Evolutionary conservation across 2,113 vertebrate genomes (phyloP).

Genomic region (Otus sunia): DNA sequence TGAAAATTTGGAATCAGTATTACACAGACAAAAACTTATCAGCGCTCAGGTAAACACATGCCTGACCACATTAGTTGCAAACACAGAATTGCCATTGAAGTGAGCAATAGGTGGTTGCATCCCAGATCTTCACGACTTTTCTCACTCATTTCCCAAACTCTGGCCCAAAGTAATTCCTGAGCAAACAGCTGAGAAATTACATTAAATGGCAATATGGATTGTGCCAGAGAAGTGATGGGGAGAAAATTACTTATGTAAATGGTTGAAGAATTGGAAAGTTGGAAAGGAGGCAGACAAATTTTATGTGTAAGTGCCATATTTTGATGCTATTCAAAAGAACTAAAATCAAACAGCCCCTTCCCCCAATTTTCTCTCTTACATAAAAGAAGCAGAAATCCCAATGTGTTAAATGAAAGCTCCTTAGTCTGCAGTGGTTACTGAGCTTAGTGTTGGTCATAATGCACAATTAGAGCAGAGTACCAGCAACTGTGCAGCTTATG

Average conservation of each 20-base stretch:
- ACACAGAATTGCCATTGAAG: background rate
- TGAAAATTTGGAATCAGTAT: background rate
- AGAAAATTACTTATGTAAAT: background rate
- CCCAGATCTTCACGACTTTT: background rate
- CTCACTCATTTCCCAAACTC: background rate
- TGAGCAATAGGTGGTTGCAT: background rate
- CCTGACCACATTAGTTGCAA: background rate
- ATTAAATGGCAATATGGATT: background rate
- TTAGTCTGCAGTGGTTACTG: background rate
- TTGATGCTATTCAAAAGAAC: background rate
- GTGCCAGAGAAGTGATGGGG: background rate
- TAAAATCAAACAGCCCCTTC: background rate
- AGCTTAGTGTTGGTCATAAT: background rate
- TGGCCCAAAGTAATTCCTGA: background rate
- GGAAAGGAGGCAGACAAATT: background rate
- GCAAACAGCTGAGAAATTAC: background rate
- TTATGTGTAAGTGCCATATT: background rate
- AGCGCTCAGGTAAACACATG: background rate
- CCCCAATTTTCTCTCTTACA: background rate
- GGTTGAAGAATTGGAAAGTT: background rate
- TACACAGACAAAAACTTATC: background rate
- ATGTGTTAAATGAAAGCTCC: background rate
- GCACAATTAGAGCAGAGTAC: background rate
- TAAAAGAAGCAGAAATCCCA: background rate
- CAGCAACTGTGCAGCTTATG: background rate